Evolutionary conservation across 2,797 vertebrate species (phyloP), one percentile per base, ranked within the genome.

Genomic region (Lates japonicus): DNA sequence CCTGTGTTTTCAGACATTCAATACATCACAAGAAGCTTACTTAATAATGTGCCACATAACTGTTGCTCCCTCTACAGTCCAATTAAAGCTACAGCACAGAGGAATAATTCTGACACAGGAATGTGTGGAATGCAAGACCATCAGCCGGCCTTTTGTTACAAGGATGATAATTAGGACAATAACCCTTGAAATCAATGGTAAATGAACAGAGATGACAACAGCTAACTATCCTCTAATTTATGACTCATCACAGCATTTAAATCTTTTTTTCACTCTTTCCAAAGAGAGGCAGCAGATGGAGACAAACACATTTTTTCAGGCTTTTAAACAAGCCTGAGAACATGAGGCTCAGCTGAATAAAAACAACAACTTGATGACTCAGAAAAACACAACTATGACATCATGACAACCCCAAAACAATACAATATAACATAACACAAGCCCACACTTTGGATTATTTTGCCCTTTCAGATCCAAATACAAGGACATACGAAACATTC

Each of bases 11-110:
- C 13, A 48, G 10, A 41, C 48, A 68, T 55, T 54, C 7, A 52
- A 31, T 39, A 33, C 20, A 63, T 19, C 11, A 35, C 3, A 25
- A 52, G 8, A 54, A 52, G 19, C 48, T 0, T 52, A 72, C 13
- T 66, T 55, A 17, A 60, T 64, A 0, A 60, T 7, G 25, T 22
- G 3, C 29, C 33, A 16, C 54, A 61, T 59, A 60, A 61, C 77
- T 29, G 54, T 61, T 74, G 84, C 82, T 67, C 88, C 89, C 82
- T 82, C 90, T 90, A 65, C 76, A 81, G 90, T 57, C 57, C 41
- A 55, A 59, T 42, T 20, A 41, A 48, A 46, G 84, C 49, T 44
- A 69, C 35, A 25, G 31, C 87, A 83, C 0, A 5, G 29, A 37
- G 54, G 37, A 1, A 17, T 4, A 35, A 29, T 39, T 13, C 6